phyloP scores from a whole-genome alignment of 2,888 invertebrate species.

The Noctua pronuba region DNA sequence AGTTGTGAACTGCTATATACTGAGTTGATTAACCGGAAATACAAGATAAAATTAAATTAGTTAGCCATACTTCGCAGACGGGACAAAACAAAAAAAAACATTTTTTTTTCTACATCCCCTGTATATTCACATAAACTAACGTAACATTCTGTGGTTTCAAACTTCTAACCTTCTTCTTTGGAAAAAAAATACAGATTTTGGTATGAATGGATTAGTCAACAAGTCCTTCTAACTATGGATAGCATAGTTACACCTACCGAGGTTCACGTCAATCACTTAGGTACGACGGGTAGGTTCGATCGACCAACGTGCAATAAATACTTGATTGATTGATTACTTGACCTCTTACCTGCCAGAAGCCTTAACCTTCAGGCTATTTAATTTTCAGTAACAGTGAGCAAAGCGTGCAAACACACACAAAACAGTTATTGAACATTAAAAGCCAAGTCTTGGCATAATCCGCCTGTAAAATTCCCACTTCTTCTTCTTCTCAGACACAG shows the following conservation, averaged over 20 bases:
- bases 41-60: not conserved
- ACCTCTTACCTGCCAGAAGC: not conserved
- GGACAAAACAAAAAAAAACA: too few species aligned
- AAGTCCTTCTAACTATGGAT: not conserved
- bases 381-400: not conserved
- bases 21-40: not conserved
- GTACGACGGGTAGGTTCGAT: not conserved
- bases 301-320: slow-evolving; percentile 7
- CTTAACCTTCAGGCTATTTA: not conserved
- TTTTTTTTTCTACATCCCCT: too few species aligned
- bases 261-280: slow-evolving; percentile 14
- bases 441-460: not conserved
- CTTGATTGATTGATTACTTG: slow-evolving; percentile 15
- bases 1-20: not conserved
- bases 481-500: too few species aligned
- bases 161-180: not conserved
- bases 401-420: not conserved
- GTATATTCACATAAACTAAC: too few species aligned
- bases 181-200: not conserved
- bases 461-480: too few species aligned
- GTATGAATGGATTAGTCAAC: not conserved
- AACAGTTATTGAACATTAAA: too few species aligned
- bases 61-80: too few species aligned
- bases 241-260: too few species aligned
- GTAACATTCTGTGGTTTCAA: not conserved